These are phyloP conservation scores for Cuculus canorus DNA, from an alignment of 2,797 vertebrate genomes.

Conservation along the genomic window DNA sequence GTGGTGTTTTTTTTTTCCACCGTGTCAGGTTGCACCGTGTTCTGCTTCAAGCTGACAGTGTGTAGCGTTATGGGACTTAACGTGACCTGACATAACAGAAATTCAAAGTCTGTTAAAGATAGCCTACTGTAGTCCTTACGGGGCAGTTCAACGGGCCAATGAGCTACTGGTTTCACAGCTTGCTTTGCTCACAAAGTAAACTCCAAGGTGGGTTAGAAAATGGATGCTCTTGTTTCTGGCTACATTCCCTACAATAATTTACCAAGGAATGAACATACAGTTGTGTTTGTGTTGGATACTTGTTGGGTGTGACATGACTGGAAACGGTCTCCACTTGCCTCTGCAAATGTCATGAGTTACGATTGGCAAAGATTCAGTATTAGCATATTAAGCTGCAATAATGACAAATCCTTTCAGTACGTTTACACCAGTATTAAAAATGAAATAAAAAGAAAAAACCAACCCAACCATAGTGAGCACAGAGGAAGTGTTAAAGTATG, in stretches of 20 bases:
- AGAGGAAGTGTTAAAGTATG: not conserved
- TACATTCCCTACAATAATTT: not conserved
- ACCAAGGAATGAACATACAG: not conserved
- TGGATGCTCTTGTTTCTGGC: not conserved
- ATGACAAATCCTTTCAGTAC: not conserved
- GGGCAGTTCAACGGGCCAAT: not conserved
- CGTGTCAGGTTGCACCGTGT: not conserved
- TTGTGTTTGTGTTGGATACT: not conserved
- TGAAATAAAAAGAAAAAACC: not conserved
- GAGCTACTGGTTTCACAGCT: not conserved
- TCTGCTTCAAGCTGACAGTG: not conserved
- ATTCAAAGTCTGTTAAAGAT: not conserved
- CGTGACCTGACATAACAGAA: not conserved
- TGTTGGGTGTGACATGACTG: not conserved
- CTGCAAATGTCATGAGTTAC: not conserved
- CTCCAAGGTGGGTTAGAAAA: not conserved
- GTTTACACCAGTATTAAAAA: not conserved
- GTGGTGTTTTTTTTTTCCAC: accelerated
- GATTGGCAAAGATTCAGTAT: not conserved
- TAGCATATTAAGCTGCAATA: not conserved
- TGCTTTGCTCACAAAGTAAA: not conserved
- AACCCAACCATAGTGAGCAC: accelerated
- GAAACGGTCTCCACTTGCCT: not conserved
- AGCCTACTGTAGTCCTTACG: not conserved
- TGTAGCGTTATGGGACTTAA: not conserved